Evolutionary conservation across 1,140 invertebrate species (phyloP).

Genomic region (Anagrus nilaparvatae): DNA sequence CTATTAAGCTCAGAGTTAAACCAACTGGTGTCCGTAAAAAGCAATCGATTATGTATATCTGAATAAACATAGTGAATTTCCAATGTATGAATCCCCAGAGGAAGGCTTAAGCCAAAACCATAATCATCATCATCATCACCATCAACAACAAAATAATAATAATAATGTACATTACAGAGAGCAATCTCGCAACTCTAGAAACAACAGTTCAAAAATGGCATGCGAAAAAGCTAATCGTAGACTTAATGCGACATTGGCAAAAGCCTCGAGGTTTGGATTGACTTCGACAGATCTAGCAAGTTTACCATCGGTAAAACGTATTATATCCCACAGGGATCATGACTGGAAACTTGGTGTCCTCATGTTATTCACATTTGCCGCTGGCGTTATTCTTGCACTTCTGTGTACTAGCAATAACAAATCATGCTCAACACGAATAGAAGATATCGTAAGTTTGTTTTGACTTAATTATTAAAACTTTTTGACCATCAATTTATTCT

Average conservation of each 20-base stretch:
- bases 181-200: no score
- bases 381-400: slow-evolving; percentile 35
- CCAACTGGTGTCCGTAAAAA: no score
- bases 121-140: background rate
- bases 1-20: no score
- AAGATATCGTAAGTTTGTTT: slow-evolving; percentile 36
- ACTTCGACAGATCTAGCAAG: slow-evolving; percentile 29
- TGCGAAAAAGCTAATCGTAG: slow-evolving; percentile 36
- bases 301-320: slow-evolving; percentile 31
- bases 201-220: slow-evolving; percentile 30
- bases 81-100: slow-evolving; percentile 10
- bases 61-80: no score
- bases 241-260: slow-evolving; percentile 32
- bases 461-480: background rate
- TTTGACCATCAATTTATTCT: no score
- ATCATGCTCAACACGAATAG: slow-evolving; percentile 37
- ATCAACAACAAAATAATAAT: background rate
- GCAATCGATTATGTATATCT: no score
- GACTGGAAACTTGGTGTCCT: slow-evolving; percentile 38
- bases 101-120: slow-evolving; percentile 8
- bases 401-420: slow-evolving; percentile 36
- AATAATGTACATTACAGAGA: no score
- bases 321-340: slow-evolving; percentile 35
- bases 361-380: slow-evolving; percentile 34
- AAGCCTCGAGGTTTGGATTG: slow-evolving; percentile 34